A percentile compares a stretch with the other conserved stretches of the same genome.
phyloP scores from a whole-genome alignment of 2,888 invertebrate species.

The Odontothrips loti region DNA sequence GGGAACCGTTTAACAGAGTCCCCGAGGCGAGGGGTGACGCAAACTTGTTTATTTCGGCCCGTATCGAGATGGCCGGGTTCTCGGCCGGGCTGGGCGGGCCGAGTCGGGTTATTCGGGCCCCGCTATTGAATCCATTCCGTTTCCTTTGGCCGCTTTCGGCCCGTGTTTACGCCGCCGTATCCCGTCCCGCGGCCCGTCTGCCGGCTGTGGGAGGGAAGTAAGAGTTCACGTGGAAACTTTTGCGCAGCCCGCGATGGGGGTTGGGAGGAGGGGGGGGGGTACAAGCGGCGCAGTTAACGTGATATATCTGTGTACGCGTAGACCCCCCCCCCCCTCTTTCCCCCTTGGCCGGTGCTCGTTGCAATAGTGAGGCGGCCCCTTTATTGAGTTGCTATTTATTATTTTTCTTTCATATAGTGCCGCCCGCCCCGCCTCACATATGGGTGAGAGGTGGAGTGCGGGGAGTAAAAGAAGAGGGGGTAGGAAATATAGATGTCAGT shows the following conservation, averaged over 20 bases:
- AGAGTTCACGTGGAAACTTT: not conserved
- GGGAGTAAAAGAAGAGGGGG: too few species aligned
- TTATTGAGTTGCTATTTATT: not conserved
- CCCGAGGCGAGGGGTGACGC: too few species aligned
- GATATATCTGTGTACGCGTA: not conserved
- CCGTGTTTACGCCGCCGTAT: not conserved
- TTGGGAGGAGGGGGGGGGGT: not conserved
- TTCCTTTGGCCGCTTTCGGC: not conserved
- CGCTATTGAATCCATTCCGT: too few species aligned
- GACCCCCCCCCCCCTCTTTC: not conserved
- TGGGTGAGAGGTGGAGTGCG: too few species aligned
- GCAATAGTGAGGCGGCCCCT: not conserved
- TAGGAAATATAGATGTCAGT: too few species aligned
- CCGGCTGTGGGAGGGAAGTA: not conserved
- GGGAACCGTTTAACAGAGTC: too few species aligned
- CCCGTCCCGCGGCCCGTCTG: not conserved
- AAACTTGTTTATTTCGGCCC: too few species aligned
- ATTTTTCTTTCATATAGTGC: not conserved
- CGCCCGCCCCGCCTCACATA: not conserved
- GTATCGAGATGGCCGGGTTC: not conserved
- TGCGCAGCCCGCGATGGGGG: not conserved
- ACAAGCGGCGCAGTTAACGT: not conserved
- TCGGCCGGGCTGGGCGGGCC: not conserved
- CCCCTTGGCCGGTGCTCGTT: not conserved
- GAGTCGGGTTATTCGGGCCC: too few species aligned